Evolutionary conservation across 1,140 invertebrate species (phyloP).

Genomic region (Apocrypta bakeri): DNA sequence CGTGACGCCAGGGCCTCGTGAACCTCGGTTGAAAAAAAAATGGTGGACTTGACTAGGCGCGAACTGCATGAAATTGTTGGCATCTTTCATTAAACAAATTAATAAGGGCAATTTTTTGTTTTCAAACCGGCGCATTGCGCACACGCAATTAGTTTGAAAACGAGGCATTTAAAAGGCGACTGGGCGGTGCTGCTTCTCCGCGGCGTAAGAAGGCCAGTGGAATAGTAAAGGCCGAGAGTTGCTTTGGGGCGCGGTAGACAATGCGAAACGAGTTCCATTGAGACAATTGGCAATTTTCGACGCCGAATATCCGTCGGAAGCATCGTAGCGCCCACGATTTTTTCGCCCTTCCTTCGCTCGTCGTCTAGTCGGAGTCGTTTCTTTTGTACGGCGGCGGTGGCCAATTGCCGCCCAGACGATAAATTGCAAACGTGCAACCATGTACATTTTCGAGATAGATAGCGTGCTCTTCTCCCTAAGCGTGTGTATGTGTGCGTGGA

Average conservation of each 20-base stretch:
- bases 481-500: conserved; percentile 1
- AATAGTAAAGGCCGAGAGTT: conserved; percentile 11
- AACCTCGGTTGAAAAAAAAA: too few species aligned
- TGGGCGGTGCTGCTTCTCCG: too few species aligned
- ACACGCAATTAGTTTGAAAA: neutral
- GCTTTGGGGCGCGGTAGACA: conserved; percentile 48
- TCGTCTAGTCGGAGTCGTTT: neutral
- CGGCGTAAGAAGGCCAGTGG: neutral
- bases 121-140: neutral
- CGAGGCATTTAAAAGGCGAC: conserved; percentile 23
- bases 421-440: conserved; percentile 63
- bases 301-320: conserved; percentile 69
- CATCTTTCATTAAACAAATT: conserved; percentile 21
- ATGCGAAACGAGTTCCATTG: conserved; percentile 66
- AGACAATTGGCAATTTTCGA: conserved; percentile 70
- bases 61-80: conserved; percentile 13
- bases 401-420: conserved; percentile 63
- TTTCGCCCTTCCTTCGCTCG: conserved; percentile 25
- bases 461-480: neutral
- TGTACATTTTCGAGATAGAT: neutral
- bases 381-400: conserved; percentile 45
- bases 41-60: too few species aligned
- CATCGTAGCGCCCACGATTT: conserved; percentile 62
- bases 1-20: too few species aligned
- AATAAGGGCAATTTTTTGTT: conserved; percentile 2